Percentiles rank a stretch among this genome's conserved stretches.
phyloP scores from a whole-genome alignment of 2,797 vertebrate genomes.

The Eulemur rubriventer region DNA sequence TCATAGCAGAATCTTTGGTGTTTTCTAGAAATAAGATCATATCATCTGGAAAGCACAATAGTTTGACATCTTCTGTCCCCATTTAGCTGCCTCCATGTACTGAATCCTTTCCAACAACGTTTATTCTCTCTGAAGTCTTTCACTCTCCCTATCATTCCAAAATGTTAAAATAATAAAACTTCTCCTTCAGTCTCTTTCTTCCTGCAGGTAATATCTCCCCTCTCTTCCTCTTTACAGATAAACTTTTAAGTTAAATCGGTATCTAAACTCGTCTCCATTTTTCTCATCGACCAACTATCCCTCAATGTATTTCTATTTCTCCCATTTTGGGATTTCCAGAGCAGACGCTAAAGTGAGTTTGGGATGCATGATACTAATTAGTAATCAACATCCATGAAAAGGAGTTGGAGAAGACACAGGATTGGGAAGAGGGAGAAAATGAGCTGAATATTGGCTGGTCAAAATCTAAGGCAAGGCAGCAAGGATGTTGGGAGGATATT shows the following conservation, averaged over 20 bases:
- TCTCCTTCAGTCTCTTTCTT: background rate
- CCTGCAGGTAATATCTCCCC: background rate
- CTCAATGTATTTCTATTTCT: background rate
- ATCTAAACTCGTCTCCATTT: background rate
- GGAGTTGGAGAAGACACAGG: background rate
- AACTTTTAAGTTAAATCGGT: background rate
- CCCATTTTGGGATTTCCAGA: background rate
- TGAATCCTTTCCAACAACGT: background rate
- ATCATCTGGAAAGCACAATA: no score
- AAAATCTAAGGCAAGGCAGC: background rate
- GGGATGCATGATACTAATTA: background rate
- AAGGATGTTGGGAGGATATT: background rate
- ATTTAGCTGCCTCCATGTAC: background rate
- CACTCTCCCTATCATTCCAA: background rate
- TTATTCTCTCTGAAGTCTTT: background rate
- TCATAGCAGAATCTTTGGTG: no score
- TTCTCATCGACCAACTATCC: background rate
- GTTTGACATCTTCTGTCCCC: no score
- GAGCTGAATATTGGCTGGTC: background rate
- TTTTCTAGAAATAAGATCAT: no score
- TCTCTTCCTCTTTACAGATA: background rate
- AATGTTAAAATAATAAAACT: background rate
- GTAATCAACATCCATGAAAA: background rate
- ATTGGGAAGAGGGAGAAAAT: background rate
- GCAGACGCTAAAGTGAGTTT: background rate